Evolutionary conservation across 2,888 invertebrate species (phyloP), one percentile per base, ranked within the genome.

Genomic region (Macrosoma leucophasiata): DNA sequence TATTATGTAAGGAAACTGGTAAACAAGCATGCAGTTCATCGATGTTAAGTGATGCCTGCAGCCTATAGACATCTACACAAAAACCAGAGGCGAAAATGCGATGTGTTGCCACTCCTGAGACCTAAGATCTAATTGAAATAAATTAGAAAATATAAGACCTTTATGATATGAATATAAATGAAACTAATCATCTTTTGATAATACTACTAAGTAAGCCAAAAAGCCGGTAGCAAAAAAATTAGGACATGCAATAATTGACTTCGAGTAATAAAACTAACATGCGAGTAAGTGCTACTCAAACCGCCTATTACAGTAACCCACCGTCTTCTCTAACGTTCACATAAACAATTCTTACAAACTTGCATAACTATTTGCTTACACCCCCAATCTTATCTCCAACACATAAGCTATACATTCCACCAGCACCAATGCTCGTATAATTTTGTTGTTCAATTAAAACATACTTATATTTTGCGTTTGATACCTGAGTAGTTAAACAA

Each of bases 181-280:
- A 5, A 17, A 17, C 17, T 17, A 17, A 5, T 17, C 17, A 4
- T 5, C 4, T 7, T 17, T 17, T 7, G 4, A 17, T 17, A 17
- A 17, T n/a, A n/a, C n/a, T n/a, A n/a, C n/a, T n/a, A n/a, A n/a
- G n/a, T n/a, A n/a, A n/a, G n/a, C n/a, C n/a, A n/a, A n/a, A n/a
- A n/a, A n/a, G n/a, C n/a, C n/a, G n/a, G n/a, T n/a, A n/a, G 34
- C 29, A 29, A 35, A 35, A 17, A 35, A 35, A 30, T 35, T 35
- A 26, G 30, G 35, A 36, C 39, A 34, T 17, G 31, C 45, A 33
- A 34, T 46, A 47, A 48, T 48, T 48, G 47, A 45, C 47, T 43
- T 45, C 39, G 35, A 32, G 39, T 32, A 43, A 39, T 48, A 48
- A 48, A 48, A 48, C 36, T 29, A 48, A 36, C 45, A 46, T 37